These are phyloP conservation scores for Polyommatus iphigenia DNA, from an alignment of 2,888 invertebrate genomes.

Conservation along the genomic window DNA sequence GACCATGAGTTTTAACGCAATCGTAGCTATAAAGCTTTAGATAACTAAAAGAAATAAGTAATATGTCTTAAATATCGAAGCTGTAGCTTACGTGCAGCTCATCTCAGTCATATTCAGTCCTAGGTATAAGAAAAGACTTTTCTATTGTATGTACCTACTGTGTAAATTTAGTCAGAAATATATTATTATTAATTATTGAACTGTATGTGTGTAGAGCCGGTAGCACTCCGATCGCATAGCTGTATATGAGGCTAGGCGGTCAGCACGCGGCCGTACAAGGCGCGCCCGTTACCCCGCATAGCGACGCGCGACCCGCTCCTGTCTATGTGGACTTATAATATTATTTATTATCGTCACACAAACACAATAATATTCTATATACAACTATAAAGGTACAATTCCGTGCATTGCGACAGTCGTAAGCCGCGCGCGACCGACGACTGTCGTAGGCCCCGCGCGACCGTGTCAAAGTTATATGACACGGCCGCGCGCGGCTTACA, in stretches of 20 bases:
- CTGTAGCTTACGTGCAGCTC: not conserved
- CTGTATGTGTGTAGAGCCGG: not conserved
- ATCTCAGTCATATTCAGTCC: not conserved
- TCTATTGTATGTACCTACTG: not conserved
- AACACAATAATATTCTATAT: not conserved
- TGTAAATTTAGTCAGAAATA: not conserved
- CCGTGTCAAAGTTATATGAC: too few species aligned
- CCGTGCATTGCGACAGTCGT: too few species aligned
- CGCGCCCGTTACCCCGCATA: slow-evolving; percentile 28
- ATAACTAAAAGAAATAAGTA: not conserved
- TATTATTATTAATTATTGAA: not conserved
- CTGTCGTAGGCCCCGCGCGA: too few species aligned
- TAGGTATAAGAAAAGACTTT: too few species aligned
- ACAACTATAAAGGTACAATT: too few species aligned
- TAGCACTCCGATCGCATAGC: not conserved
- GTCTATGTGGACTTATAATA: not conserved
- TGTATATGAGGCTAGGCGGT: slow-evolving; percentile 32
- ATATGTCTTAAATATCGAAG: not conserved
- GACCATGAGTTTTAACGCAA: too few species aligned
- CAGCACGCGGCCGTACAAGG: slow-evolving; percentile 20
- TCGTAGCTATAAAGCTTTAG: not conserved
- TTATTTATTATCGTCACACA: not conserved
- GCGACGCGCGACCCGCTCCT: not conserved
- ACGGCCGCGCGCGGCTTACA: too few species aligned
- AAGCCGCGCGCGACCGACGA: too few species aligned